Base-by-base conservation (phyloP, 2,888 invertebrate genomes). In the Pterostichus madidus region DNA sequence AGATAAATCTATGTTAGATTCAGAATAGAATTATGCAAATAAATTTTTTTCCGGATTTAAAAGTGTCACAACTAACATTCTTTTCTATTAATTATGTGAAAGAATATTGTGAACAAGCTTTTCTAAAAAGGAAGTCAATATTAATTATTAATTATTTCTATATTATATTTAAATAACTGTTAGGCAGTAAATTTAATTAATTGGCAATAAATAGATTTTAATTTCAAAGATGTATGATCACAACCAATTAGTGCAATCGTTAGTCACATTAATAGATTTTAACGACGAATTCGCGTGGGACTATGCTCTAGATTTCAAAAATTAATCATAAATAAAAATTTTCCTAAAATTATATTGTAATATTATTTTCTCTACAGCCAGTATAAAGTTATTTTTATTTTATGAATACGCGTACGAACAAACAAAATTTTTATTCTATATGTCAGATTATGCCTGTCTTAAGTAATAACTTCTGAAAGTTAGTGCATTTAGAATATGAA, bases 91-190 rank as follows among this genome's bases (percentile, higher is more conserved):
- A 64, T 64, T 35, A 64, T 49, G 49, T n/a, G 49, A 49, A 49
- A n/a, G 49, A 49, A 49, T 49, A 4, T 49, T 49, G n/a, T 11
- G 13, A 64, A 35, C 64, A 13, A 6, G 49, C 32, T 32, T 64
- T 32, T 64, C 64, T 11, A 64, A 64, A 64, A 64, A 64, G 64
- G 64, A 64, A 64, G 64, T 64, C 32, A 49, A 64, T 64, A 64
- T 64, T 64, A 64, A 64, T 64, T 64, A 64, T 32, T 64, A 64
- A 64, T 35, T 64, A 64, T 64, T 35, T 49, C 11, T 2, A 64
- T 32, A 64, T 64, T 64, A 35, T 32, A 64, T n/a, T 13, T 49
- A 39, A 39, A 39, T 39, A 64, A 64, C 64, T 64, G 64, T 64
- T 64, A 61, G 32, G 32, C n/a, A 64, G 64, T 64, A 35, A 64